Evolutionary conservation across 2,888 invertebrate genomes (phyloP).

Genomic region (Mythimna albipuncta): DNA sequence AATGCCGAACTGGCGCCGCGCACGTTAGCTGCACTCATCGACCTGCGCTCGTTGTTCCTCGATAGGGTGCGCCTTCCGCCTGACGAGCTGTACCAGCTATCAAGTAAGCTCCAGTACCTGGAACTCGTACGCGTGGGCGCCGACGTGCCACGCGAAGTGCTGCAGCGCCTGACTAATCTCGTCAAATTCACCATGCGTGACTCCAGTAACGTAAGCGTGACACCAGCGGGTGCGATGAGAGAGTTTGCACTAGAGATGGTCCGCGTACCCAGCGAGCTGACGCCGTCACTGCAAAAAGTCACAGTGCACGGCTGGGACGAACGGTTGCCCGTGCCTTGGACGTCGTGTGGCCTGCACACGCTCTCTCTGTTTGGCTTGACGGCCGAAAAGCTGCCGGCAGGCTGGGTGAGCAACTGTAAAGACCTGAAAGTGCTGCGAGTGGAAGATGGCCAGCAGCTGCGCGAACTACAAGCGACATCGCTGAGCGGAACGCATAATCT

Average conservation of each 20-base stretch:
- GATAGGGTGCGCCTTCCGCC: conserved; percentile 17
- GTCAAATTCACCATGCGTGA: conserved; percentile 35
- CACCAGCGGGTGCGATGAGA: conserved; percentile 23
- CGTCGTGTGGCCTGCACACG: conserved; percentile 27
- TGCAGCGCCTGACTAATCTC: conserved; percentile 30
- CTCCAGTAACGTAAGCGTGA: conserved; percentile 13
- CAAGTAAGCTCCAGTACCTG: conserved; percentile 26
- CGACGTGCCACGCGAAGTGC: conserved; percentile 25
- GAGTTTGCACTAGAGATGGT: conserved; percentile 26
- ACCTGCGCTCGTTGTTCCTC: conserved; percentile 29
- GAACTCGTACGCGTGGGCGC: conserved; percentile 22
- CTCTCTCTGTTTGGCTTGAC: conserved; percentile 37
- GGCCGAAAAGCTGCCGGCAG: conserved; percentile 22
- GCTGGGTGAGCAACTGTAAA: conserved; percentile 29
- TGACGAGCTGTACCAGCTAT: conserved; percentile 26
- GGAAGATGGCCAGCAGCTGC: not conserved
- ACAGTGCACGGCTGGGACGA: conserved; percentile 38
- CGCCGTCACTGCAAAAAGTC: conserved; percentile 42
- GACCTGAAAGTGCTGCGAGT: conserved; percentile 17
- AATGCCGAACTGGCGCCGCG: conserved; percentile 8
- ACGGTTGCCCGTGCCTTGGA: conserved; percentile 48
- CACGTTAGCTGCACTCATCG: conserved; percentile 89
- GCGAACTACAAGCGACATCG: not conserved
- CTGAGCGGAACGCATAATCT: conserved; percentile 24
- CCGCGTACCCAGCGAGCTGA: conserved; percentile 45